Evolutionary conservation across 2,797 vertebrate genomes (phyloP).

Genomic region (Schizopygopsis malacanthus): DNA sequence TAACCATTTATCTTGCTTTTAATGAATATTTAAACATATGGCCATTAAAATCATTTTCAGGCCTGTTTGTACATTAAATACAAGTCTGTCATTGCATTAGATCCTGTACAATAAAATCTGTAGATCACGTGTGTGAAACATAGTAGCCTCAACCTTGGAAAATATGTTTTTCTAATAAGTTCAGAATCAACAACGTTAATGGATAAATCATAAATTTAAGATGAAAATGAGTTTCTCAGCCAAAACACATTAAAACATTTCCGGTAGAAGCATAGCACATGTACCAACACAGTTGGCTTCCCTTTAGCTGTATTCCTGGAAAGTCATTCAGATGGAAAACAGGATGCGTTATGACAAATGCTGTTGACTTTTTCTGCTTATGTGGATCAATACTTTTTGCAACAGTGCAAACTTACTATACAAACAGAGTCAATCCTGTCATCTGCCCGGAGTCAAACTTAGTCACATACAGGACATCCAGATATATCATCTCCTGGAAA

Average conservation of each 20-base stretch:
- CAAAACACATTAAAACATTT: not conserved
- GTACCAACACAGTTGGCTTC: not conserved
- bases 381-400: constrained; percentile 34
- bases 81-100: not conserved
- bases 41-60: not conserved
- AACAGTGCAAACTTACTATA: constrained; percentile 27
- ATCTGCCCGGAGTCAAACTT: not conserved
- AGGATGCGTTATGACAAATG: constrained; percentile 16
- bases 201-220: not conserved
- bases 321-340: constrained; percentile 7
- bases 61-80: not conserved
- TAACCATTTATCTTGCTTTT: not conserved
- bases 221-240: not conserved
- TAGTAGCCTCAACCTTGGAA: not conserved
- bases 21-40: not conserved
- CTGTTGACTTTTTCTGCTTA: constrained; percentile 26
- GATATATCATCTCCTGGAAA: not conserved
- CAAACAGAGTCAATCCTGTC: constrained; percentile 2
- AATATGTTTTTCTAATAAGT: not conserved
- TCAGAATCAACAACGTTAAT: not conserved
- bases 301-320: constrained; percentile 3
- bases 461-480: not conserved
- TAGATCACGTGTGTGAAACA: not conserved
- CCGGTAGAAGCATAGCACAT: not conserved
- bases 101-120: not conserved